These are phyloP conservation scores for Spodoptera littoralis DNA, from an alignment of 2,888 invertebrate genomes.

Conservation along the genomic window DNA sequence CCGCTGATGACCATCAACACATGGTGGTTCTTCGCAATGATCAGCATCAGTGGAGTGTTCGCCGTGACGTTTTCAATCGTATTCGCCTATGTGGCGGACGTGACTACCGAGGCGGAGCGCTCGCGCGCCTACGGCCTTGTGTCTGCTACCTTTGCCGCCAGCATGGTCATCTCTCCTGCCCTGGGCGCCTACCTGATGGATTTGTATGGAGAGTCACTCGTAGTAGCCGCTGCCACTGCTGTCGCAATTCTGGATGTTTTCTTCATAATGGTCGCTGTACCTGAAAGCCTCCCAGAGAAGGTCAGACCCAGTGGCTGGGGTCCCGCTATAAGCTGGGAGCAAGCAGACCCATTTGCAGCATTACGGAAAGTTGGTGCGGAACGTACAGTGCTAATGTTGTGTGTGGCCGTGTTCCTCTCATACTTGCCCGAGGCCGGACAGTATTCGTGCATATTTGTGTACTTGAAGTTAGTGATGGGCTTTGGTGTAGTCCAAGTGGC, in stretches of 20 bases:
- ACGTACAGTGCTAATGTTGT: conserved; percentile 98
- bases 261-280: conserved; percentile 99
- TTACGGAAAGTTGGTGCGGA: conserved; percentile 97
- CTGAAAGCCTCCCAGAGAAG: conserved; percentile 99
- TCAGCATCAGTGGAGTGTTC: conserved; percentile 99
- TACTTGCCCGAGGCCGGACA: conserved; percentile 99
- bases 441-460: conserved; percentile 99
- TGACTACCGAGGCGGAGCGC: conserved; percentile 98
- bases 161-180: conserved; percentile 99
- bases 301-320: conserved; percentile 93
- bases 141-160: conserved; percentile 99
- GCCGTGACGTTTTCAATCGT: conserved; percentile 99
- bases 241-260: conserved; percentile 98
- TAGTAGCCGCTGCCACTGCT: conserved; percentile 98
- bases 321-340: conserved; percentile 98
- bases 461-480: conserved; percentile 98
- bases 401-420: conserved; percentile 98
- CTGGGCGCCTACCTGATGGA: conserved; percentile 97
- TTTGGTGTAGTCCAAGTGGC: conserved; percentile 98
- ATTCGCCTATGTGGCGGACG: conserved; percentile 99
- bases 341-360: conserved; percentile 99
- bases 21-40: conserved; percentile 99
- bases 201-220: conserved; percentile 94
- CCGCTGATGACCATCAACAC: conserved; percentile 99
- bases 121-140: conserved; percentile 98